Base-by-base conservation (phyloP, 1,140 invertebrate genomes). In the Meteorus sp. region DNA sequence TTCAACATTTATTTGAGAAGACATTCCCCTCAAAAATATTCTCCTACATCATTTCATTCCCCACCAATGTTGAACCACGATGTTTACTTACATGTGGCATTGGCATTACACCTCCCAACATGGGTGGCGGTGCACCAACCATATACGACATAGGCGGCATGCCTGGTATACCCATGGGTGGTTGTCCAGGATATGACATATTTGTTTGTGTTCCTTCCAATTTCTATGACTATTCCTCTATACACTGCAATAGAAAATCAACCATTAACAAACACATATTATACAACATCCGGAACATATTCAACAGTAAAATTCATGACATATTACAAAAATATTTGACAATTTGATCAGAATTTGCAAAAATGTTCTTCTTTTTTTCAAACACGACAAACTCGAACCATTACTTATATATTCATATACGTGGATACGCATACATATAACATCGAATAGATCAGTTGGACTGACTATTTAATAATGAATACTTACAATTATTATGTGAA, bases 61-160 rank as follows among this genome's bases (percentile, higher is more conserved):
- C 17, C 20, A 22, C n/a, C 17, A 29, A 27, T 6, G 33, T 47
- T 43, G 20, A 56, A 19, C 39, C n/a, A 56, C 4, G 27, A 4
- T 29, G 4, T 4, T 31, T 60, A 75, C 78, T 69, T 70, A 80
- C 78, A 65, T 80, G 78, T 23, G 77, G 64, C 78, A 80, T 80
- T 23, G 77, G 77, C 78, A 80, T 80, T 19, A 80, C 77, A 52
- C 78, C 74, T 22, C 77, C 75, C 27, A 80, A 72, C 33, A 80
- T 79, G 17, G 78, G 76, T n/a, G 78, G 78, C 43, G 78, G 78
- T 31, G 73, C 77, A 41, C 77, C 71, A 56, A 79, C 76, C 77
- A 80, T 80, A 35, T 80, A 80, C 56, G 77, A 74, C 78, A 79
- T 79, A 4, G 76, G 74, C n/a, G 78, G 77, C 75, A 80, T 80